Base-by-base conservation (phyloP, 2,888 invertebrate species). In the Cerceris rybyensis region DNA sequence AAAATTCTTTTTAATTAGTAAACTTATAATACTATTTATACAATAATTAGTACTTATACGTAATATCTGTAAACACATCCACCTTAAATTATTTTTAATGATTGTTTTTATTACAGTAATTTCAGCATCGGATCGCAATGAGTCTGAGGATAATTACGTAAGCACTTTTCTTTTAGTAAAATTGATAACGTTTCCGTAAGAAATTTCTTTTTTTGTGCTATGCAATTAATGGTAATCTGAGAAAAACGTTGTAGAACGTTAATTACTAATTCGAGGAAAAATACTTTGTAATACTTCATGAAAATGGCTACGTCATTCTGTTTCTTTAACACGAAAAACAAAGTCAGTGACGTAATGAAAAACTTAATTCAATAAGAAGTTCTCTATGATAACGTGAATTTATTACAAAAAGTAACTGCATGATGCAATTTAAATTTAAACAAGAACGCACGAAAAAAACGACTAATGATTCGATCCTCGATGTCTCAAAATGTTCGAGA, bases 221-320 rank as follows among this genome's bases (percentile, higher is more conserved):
- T n/a, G 11, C 50, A 9, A 50, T 50, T 13, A 50, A 13, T 50
- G 13, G 7, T 1, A 7, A 61, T 28, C 5, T 11, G 55, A 17
- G 17, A 55, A 17, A 17, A 70, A 55, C 16, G 39, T 55, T 8
- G 39, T 16, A 55, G 14, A 70, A 63, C 55, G 42, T 55, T 63
- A 63, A 69, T 9, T 52, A 55, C 13, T 52, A 61, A 28, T 60
- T 7, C 6, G 17, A 43, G 14, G 11, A 46, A 58, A 43, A 52
- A 54, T 11, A 13, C 0, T 55, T 7, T 17, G 17, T 13, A 17
- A 7, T 17, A 13, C 7, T 7, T 50, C 2, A 6, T 50, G 1
- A 50, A 50, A 11, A 13, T n/a, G 11, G n/a, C 11, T 50, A n/a
- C 8, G 46, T 46, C 11, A 11, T 46, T 46, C 11, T 46, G 8